Base-by-base conservation (phyloP, 2,888 invertebrate genomes). In the Odontomyia ornata region DNA sequence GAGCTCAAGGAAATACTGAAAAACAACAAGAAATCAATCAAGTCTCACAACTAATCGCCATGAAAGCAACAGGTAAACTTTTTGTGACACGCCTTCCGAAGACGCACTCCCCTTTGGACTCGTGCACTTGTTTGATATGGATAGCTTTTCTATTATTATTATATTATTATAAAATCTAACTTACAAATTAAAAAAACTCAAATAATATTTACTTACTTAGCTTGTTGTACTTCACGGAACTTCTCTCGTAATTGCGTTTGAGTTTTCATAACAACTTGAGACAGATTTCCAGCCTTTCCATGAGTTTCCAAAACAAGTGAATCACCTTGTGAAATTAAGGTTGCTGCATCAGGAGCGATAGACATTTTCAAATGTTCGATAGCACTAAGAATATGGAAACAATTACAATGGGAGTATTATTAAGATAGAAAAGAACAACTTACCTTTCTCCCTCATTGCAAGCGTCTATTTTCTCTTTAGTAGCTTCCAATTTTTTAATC, bases 241-340 rank as follows among this genome's bases (percentile, higher is more conserved):
- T 85, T 85, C 60, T 87, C 87, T 43, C 87, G 82, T 43, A 87
- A 79, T 47, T 83, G 83, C 13, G 84, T 85, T 80, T 87, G 87
- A 7, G 85, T 85, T 69, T 83, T 82, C 85, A 87, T 86, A 0
- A 87, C 85, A 7, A 84, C 80, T 7, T 86, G 84, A 0, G 87
- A 86, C 7, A 87, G 81, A 79, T 83, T 83, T 43, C 84, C 82
- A 76, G 85, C 83, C 78, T 84, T 86, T 46, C 87, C 87, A 84
- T 93, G 93, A n/a, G 89, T 90, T 56, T 89, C 89, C 84, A 93
- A 90, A 28, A 93, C 92, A 60, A 94, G 87, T 77, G 92, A 91
- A 85, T 94, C 94, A 0, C 94, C 94, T 83, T 91, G 91, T 21
- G 93, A 93, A 80, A 94, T 93, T 43, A 93, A 87, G 77, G 91